These are phyloP conservation scores for Caenorhabditis drosophilae DNA, from an alignment of 2,888 invertebrate genomes.

Conservation along the genomic window DNA sequence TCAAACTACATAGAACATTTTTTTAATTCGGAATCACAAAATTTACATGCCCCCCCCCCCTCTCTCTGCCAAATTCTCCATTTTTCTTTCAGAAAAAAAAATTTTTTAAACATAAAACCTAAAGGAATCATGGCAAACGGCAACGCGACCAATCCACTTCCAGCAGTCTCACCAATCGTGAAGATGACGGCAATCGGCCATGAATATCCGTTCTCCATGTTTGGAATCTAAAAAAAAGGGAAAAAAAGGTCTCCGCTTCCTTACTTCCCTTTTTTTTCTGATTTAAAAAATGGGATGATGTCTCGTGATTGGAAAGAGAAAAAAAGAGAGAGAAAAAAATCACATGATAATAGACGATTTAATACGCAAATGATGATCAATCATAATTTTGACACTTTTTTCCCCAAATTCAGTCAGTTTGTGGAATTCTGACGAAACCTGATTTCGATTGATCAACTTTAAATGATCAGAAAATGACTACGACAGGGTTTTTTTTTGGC, in stretches of 20 bases:
- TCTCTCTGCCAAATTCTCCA: background rate
- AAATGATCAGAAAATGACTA: no score
- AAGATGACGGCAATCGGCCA: conserved; percentile 43
- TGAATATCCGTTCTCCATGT: conserved; percentile 27
- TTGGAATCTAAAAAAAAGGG: no score
- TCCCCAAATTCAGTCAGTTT: no score
- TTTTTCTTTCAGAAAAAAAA: background rate
- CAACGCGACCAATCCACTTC: conserved; percentile 42
- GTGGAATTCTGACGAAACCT: no score
- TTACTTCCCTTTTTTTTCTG: no score
- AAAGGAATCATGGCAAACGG: conserved; percentile 31
- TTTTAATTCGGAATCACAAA: no score
- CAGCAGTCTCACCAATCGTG: conserved; percentile 44
- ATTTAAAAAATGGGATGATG: no score
- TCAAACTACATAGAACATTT: background rate
- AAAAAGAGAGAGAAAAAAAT: background rate
- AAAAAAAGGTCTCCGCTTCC: no score
- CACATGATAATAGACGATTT: no score
- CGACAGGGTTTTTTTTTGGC: no score
- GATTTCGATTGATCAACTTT: no score
- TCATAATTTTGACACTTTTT: background rate
- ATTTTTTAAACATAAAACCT: conserved; percentile 15
- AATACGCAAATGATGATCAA: background rate
- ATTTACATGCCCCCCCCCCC: no score
- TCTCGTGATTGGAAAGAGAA: background rate